Evolutionary conservation across 35 echinoderm and acorn worm genomes (phyloP).

Genomic region (Ptychodera flava): DNA sequence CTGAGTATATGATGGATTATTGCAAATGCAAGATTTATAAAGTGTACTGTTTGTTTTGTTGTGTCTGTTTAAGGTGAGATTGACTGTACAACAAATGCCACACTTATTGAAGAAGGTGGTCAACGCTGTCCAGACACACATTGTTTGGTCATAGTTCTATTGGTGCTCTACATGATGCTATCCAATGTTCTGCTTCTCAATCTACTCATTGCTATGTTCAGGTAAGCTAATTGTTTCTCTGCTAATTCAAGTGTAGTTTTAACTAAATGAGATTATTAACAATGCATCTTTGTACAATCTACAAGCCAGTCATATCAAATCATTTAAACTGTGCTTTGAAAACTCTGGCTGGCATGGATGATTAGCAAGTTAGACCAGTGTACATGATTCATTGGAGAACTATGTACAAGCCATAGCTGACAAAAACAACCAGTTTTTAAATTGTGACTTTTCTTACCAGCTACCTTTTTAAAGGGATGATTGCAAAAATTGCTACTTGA

Average conservation of each 20-base stretch:
- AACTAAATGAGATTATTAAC: not conserved
- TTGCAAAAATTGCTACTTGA: no score
- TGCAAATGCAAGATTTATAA: no score
- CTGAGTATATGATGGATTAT: no score
- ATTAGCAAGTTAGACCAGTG: no score
- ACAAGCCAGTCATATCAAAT: not conserved
- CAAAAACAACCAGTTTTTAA: not conserved
- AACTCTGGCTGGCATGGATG: not conserved
- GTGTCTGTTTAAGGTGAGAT: conserved; percentile 22
- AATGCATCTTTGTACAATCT: not conserved
- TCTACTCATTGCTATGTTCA: conserved; percentile 99
- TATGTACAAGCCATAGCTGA: no score
- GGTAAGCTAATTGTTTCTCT: conserved; percentile 36
- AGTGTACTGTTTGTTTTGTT: no score
- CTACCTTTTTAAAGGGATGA: no score
- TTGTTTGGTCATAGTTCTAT: conserved; percentile 45
- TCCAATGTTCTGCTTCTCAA: conserved; percentile 85
- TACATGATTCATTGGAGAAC: no score
- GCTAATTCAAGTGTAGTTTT: not conserved
- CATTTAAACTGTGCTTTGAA: not conserved
- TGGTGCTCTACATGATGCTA: conserved; percentile 74
- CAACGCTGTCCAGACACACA: conserved; percentile 55
- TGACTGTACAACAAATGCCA: conserved; percentile 26
- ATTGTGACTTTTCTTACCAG: conserved; percentile 9
- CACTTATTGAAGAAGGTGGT: conserved; percentile 20